Base-by-base conservation (phyloP, 1,140 invertebrate genomes). In the Drosophila prosaltans region DNA sequence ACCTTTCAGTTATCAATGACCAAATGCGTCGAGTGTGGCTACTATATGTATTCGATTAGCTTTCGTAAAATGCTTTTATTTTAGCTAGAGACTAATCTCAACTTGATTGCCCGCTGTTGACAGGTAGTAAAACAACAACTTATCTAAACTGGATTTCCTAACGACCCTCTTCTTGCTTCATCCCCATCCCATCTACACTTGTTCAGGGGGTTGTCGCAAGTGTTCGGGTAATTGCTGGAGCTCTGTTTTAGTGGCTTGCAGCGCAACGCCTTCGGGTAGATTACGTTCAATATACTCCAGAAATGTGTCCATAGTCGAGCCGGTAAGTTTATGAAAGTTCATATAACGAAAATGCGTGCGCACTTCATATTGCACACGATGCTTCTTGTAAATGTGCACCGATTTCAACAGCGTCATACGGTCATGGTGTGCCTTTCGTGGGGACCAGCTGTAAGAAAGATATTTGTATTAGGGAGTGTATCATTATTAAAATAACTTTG, bases 221-320 rank as follows among this genome's bases (percentile, higher is more conserved):
- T 94, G 93, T 2, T 94, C 94, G 1, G 94, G 94, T 24, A 95
- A 51, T 74, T 91, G 90, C 74, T 94, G 93, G 60, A 95, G 92
- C 92, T 96, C 95, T 57, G 95, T 95, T 94, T 96, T 98, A 10
- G 97, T 97, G 3, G 98, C 96, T 94, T 98, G 98, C 93, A 99
- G 95, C 21, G 97, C 97, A 58, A 99, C 97, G 65, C 98, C 98
- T 94, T 99, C 99, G 0, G 99, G 99, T 72, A 99, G 94, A 94
- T 99, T 99, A 78, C 98, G 94, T 92, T 99, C 95, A 65, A 99
- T 96, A 92, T 99, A 99, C 93, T 99, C 99, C 32, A 99, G 93
- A 92, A 97, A 98, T 24, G 98, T 99, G 76, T 98, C 97, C 57
- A 98, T 96, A 24, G 98, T 99, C 7, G 98, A 99, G 21, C 97